Base-by-base conservation (phyloP, 2,888 invertebrate genomes). In the Amphipyra berbera region DNA sequence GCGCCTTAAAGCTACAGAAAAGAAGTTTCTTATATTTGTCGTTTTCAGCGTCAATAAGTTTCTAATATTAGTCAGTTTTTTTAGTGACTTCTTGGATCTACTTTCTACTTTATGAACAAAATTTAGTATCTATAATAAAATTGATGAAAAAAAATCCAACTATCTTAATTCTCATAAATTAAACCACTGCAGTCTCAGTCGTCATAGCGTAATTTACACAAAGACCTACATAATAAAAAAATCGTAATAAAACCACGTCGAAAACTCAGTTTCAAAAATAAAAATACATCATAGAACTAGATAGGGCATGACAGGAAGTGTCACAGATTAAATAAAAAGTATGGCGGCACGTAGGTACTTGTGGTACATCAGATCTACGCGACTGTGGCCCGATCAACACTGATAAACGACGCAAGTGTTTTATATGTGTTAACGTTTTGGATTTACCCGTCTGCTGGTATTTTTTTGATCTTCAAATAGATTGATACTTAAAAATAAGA, bases 281-380 rank as follows among this genome's bases (percentile, higher is more conserved):
- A 55, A 72, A 64, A 45, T 6, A 71, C 21, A 66, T 64, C 74
- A 72, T 65, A 65, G 61, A 57, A 65, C 66, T 63, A 72, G 69
- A 74, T 58, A 70, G 56, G 37, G 40, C 62, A 65, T 72, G 79
- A 85, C 83, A 84, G 85, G 85, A 86, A 86, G 86, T 85, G 86
- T 75, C 65, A 76, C 70, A 82, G 81, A 82, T 83, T 75, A 82
- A 69, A 78, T 64, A 77, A 67, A 76, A 79, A 67, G 57, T 73
- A 71, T 68, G 73, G 44, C 61, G 38, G 49, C 79, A 79, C 79
- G 79, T 79, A 63, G 71, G 61, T 44, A 63, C 67, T 65, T 52
- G 61, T n/a, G 21, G 57, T 15, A 55, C 56, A 79, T 79, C 79
- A 57, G 79, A 79, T 79, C 59, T 48, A 79, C 79, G 78, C 67